phyloP scores from a whole-genome alignment of 2,888 invertebrate species.

The Gymnocheta viridis region DNA sequence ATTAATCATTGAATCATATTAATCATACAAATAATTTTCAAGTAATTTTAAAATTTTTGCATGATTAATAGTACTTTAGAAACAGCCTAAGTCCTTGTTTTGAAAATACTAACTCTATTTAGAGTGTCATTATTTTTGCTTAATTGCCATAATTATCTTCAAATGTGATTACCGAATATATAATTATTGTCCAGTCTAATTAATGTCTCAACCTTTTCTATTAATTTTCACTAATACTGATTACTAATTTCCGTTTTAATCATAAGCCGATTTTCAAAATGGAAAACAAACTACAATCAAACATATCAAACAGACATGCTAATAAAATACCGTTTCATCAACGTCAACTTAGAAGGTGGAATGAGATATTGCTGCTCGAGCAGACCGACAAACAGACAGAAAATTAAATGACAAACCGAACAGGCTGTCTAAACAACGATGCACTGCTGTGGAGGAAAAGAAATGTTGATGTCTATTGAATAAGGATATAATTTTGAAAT shows the following conservation, averaged over 20 bases:
- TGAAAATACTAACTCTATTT: too few species aligned
- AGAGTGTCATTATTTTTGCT: neutral
- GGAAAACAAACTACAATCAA: neutral
- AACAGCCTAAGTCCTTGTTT: too few species aligned
- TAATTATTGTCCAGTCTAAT: slow-evolving; percentile 42
- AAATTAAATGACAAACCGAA: neutral
- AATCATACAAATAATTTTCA: too few species aligned
- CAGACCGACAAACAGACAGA: neutral
- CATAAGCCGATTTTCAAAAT: slow-evolving; percentile 45
- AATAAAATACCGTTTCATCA: slow-evolving; percentile 65
- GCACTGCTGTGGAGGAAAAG: slow-evolving; percentile 10
- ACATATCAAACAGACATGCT: slow-evolving; percentile 48
- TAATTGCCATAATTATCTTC: neutral
- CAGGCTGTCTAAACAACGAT: slow-evolving; percentile 28
- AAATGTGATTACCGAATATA: too few species aligned
- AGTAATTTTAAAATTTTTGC: too few species aligned
- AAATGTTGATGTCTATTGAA: slow-evolving; percentile 42
- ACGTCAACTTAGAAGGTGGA: slow-evolving; percentile 44
- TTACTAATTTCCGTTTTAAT: slow-evolving; percentile 57
- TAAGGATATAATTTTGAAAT: slow-evolving; percentile 44
- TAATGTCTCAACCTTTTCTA: slow-evolving; percentile 23
- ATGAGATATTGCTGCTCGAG: neutral
- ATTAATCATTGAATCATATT: too few species aligned
- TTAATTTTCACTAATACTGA: slow-evolving; percentile 37
- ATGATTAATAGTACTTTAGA: too few species aligned